Evolutionary conservation across 2,888 invertebrate species (phyloP), one percentile per base, ranked within the genome.

Genomic region (Eupithecia inturbata): DNA sequence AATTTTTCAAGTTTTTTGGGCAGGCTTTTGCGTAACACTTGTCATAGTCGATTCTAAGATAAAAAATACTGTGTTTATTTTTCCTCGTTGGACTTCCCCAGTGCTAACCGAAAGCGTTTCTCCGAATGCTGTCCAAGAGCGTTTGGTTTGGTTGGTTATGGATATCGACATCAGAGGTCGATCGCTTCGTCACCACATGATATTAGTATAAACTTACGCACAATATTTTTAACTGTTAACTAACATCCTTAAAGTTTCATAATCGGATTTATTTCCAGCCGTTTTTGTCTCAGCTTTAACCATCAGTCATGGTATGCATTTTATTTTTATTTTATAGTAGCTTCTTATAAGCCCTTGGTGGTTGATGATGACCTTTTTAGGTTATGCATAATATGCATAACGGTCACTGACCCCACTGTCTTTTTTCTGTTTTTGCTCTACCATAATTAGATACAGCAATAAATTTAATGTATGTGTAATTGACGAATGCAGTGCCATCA

Each of bases 71-170:
- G 74, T 14, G 57, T 68, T 80, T 71, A 79, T 81, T 90, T 90
- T 91, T 89, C 89, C 91, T 92, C 84, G 83, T 81, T 79, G 87
- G 88, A 83, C 82, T 87, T 88, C 81, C 84, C 86, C 87, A 82
- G 83, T 76, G 84, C 84, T 85, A 57, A 33, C 36, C 82, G 91
- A 92, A 92, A 92, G 91, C 87, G 78, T 80, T 93, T 93, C 93
- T 85, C 85, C 87, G 93, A 91, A 92, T 83, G 81, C 80, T 81
- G 84, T 79, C 81, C 84, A 87, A 88, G 88, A 88, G 84, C 78
- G 33, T 88, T 86, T 88, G 85, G 36, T 36, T 64, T 36, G 36
- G 87, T 85, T 87, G 63, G 87, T 85, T 87, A 84, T 85, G 57
- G 86, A 85, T 87, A 84, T 85, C 82, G 81, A 82, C 82, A 84